phyloP scores from a whole-genome alignment of 1,140 invertebrate species.

The Whitmania pigra region DNA sequence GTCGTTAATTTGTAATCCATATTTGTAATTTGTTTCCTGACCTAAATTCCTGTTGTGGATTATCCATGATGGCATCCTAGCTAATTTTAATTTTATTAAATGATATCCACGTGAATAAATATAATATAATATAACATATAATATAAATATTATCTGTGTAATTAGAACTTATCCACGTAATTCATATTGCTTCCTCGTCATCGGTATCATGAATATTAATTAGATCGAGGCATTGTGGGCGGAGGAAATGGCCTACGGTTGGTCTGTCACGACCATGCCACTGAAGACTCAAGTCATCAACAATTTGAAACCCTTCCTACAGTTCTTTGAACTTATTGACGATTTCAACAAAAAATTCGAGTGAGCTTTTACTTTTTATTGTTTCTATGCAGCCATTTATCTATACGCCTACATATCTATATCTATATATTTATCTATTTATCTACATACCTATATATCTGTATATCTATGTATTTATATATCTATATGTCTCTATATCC shows the following conservation, averaged over 20 bases:
- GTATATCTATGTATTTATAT: neutral
- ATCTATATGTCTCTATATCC: too few species aligned
- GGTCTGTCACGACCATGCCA: constrained; percentile 77
- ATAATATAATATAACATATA: too few species aligned
- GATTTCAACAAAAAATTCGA: constrained; percentile 72
- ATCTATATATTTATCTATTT: neutral
- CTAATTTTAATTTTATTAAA: too few species aligned
- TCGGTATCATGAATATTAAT: neutral
- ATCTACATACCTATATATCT: too few species aligned
- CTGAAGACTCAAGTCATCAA: constrained; percentile 53
- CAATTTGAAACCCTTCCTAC: constrained; percentile 59
- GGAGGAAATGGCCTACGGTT: constrained; percentile 78
- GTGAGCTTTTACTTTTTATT: constrained; percentile 28
- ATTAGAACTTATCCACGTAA: too few species aligned
- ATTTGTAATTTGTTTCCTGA: neutral
- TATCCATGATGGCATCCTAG: neutral
- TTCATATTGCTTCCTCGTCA: neutral
- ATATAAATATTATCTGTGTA: too few species aligned
- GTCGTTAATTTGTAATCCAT: neutral
- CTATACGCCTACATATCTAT: neutral
- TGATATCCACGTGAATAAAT: too few species aligned
- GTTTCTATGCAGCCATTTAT: neutral
- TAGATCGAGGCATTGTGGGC: constrained; percentile 74
- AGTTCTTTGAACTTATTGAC: constrained; percentile 71
- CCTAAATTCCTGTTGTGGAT: neutral